Evolutionary conservation across 1,140 invertebrate species (phyloP).

Genomic region (Physella acuta): DNA sequence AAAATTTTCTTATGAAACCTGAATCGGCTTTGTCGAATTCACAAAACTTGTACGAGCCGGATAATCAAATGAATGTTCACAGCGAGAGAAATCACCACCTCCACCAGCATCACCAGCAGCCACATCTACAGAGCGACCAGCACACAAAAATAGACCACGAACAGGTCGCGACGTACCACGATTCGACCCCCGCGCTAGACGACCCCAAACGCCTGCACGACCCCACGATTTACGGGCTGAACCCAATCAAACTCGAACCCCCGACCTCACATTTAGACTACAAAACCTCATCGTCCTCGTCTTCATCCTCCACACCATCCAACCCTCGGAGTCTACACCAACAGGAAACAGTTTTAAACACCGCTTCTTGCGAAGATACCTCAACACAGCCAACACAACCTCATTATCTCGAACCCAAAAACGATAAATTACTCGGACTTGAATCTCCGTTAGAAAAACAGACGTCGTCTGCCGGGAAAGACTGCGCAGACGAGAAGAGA

Average conservation of each 20-base stretch:
- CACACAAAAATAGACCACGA: too few species aligned
- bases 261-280: neutral
- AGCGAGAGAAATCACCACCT: neutral
- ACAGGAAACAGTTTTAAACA: neutral
- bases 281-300: neutral
- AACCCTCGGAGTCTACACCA: neutral
- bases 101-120: constrained; percentile 7
- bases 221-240: neutral
- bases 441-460: neutral
- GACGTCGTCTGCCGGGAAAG: neutral
- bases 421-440: neutral
- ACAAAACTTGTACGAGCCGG: neutral
- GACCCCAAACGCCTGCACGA: neutral
- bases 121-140: neutral
- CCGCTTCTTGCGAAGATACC: too few species aligned
- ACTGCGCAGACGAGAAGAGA: neutral
- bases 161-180: neutral
- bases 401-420: too few species aligned
- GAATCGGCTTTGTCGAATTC: neutral
- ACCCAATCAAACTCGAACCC: neutral
- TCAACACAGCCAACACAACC: too few species aligned
- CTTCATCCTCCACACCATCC: neutral
- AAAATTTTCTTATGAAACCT: constrained; percentile 13
- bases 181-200: neutral
- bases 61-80: neutral